A percentile compares a stretch with the other conserved stretches of the same genome.
Evolutionary conservation across 2,113 vertebrate species (phyloP).

Genomic region (Urocitellus parryii): DNA sequence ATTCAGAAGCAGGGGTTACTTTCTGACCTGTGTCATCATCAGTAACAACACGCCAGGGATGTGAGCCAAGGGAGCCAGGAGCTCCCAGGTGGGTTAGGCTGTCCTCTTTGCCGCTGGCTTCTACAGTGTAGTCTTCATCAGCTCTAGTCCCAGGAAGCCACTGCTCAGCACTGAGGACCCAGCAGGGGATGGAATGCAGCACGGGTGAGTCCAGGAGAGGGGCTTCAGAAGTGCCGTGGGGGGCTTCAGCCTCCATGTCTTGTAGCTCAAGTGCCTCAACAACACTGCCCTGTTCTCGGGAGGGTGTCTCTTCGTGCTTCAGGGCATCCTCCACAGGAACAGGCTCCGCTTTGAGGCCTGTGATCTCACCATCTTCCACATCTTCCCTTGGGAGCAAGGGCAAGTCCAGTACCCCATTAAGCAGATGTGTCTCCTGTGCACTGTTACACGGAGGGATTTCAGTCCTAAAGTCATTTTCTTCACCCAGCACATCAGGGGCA

Average conservation of each 20-base stretch:
- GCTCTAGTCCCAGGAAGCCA: background rate
- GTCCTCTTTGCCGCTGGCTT: background rate
- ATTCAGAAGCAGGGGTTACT: background rate
- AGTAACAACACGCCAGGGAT: background rate
- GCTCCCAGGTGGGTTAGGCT: background rate
- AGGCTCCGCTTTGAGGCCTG: background rate
- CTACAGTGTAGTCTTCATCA: background rate
- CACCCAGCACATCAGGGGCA: background rate
- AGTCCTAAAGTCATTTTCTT: conserved; percentile 20
- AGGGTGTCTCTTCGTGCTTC: background rate
- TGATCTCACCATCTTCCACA: background rate
- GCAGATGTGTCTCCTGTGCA: background rate
- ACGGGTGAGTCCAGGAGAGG: conserved; percentile 16
- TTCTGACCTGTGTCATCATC: background rate
- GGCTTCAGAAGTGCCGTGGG: conserved; percentile 56
- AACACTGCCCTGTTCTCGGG: conserved; percentile 58
- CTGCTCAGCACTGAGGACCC: conserved; percentile 10
- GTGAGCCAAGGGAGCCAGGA: conserved; percentile 21
- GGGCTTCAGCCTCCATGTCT: background rate
- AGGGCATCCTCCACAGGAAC: background rate
- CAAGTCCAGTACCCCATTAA: background rate
- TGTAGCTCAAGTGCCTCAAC: background rate
- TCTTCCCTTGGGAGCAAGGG: background rate
- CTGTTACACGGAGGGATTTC: conserved; percentile 40
- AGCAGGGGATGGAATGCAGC: conserved; percentile 44